phyloP scores from a whole-genome alignment of 2,797 vertebrate species.

The Sylvilagus floridanus region DNA sequence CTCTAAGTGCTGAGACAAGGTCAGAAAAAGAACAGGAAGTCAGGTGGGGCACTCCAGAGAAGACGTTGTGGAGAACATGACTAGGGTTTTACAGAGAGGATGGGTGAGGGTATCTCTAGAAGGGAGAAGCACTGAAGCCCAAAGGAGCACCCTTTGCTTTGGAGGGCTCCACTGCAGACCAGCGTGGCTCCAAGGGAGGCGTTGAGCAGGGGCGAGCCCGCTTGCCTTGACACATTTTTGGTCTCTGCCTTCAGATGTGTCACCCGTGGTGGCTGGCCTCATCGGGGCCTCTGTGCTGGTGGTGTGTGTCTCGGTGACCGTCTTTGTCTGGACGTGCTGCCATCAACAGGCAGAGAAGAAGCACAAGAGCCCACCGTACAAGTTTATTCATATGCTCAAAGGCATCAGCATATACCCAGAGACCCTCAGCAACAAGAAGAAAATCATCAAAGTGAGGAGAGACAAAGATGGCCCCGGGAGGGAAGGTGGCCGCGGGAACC shows the following conservation, averaged over 20 bases:
- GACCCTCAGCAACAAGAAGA: slow-evolving; percentile 94
- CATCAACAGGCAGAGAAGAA: slow-evolving; percentile 93
- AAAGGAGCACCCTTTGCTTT: neutral
- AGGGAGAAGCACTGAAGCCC: neutral
- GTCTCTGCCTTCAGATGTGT: slow-evolving; percentile 91
- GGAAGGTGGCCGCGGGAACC: slow-evolving; percentile 81
- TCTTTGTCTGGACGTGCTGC: slow-evolving; percentile 97
- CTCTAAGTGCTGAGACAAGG: neutral
- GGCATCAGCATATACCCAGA: slow-evolving; percentile 99
- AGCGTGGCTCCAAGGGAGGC: neutral
- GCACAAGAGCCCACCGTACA: slow-evolving; percentile 91
- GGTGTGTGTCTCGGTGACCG: slow-evolving; percentile 91
- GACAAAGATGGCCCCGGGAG: slow-evolving; percentile 79
- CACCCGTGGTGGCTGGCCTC: slow-evolving; percentile 96
- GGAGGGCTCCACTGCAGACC: neutral
- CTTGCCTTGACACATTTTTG: slow-evolving; percentile 45
- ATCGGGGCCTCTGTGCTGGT: slow-evolving; percentile 96
- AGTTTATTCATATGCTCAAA: slow-evolving; percentile 99
- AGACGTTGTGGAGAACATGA: neutral
- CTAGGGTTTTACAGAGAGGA: neutral
- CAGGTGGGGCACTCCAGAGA: neutral
- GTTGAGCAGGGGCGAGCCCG: neutral
- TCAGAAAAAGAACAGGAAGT: neutral
- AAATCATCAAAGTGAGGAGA: slow-evolving; percentile 90
- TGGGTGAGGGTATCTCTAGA: neutral